Base-by-base conservation (phyloP, 2,888 invertebrate genomes). In the Furcula furcula region DNA sequence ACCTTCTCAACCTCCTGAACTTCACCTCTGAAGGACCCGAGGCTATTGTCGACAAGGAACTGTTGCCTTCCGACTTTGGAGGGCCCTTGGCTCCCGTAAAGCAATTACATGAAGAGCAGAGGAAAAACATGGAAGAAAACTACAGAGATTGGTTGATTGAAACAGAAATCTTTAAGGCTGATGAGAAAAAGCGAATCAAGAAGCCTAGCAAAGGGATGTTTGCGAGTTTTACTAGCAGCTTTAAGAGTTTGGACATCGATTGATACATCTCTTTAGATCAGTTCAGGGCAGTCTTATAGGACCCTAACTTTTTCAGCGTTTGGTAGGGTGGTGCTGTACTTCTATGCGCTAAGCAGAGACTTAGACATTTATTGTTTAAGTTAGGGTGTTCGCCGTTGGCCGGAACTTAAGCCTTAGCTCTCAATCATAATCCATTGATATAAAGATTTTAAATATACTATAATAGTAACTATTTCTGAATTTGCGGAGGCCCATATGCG, bases 61-160 rank as follows among this genome's bases (percentile, higher is more conserved):
- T 83, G 0, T 58, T 89, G 1, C 86, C 90, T 0, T 77, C 85
- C 68, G 92, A 93, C 53, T 92, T 92, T 43, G 93, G 92, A 27
- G 93, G 93, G 14, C 89, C 91, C 6, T 77, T 89, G 0, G 83
- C 87, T 0, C 46, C 90, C 0, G 78, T 91, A 0, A 89, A 90
- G 29, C 75, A 85, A 35, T 75, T 91, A n/a, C 85, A 92, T 31
- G 90, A 90, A 42, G 89, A 88, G 46, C 90, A 91, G 30, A 82
- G 91, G 4, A 83, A 83, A 40, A 76, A 86, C 11, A 83, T 93
- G 82, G 89, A 91, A 45, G 80, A 85, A 6, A 91, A 91, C 42
- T 93, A 93, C 53, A 79, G 80, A 26, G 88, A 91, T 9, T 93
- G 93, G 93, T 51, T 93, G 51, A 80, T 90, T 25, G 92, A 93